Evolutionary conservation across 2,888 invertebrate genomes (phyloP), one percentile per base, ranked within the genome.

Genomic region (Drosophila subsilvestris): DNA sequence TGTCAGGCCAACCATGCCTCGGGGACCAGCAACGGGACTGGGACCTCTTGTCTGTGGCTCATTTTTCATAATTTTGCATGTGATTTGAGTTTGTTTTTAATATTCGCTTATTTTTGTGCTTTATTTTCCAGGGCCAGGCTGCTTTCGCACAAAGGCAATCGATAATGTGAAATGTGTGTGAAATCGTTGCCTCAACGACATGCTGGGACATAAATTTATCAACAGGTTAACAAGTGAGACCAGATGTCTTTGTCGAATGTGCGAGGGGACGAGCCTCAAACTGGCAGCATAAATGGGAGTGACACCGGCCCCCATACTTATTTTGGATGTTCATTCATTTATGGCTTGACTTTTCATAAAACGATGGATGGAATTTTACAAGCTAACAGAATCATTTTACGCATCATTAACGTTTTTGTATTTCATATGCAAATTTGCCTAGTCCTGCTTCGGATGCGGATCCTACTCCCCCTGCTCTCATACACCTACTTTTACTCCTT

Each of bases 381-480:
- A 84, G 88, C 87, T 86, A 85, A 86, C 88, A 85, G 86, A 85
- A 88, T 88, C 74, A 85, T 85, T 85, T 85, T 80, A 74, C 81
- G 85, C 85, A 88, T 85, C 85, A 85, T 85, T 85, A 88, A 88
- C 81, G 85, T 81, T 86, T 86, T 81, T 84, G 88, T 88, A 81
- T 84, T 88, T 88, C 87, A 85, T 85, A 85, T 85, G 85, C 88
- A 85, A 85, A 85, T 88, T 74, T 61, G 68, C 49, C 56, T 62
- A 65, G 60, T 20, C 62, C n/a, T 20, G n/a, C 37, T 2, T 14
- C 32, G 32, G 12, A 32, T 32, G 12, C 12, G 12, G 25, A 25
- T 25, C 29, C 29, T 29, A 29, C 10, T 9, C 29, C 20, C 20
- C 45, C 25, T 1, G n/a, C 29, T 32, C 27, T 32, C 27, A 49